Conservation (phyloP, 2,888 invertebrate genomes). For the Catocala nupta region DNA sequence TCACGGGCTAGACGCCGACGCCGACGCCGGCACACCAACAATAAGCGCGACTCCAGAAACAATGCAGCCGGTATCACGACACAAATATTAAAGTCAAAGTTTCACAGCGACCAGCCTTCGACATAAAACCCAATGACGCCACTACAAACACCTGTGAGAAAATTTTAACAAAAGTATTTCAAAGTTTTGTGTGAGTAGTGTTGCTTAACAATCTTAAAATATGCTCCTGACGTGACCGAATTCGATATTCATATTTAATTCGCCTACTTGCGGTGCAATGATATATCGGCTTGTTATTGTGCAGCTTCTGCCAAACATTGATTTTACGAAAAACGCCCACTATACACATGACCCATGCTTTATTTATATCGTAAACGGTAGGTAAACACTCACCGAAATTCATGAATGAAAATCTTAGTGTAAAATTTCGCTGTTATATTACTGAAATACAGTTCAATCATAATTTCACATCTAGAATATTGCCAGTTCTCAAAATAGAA, state of each 20-base stretch:
- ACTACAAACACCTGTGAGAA: conserved; percentile 83
- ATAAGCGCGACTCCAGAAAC: conserved; percentile 74
- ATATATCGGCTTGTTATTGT: conserved; percentile 44
- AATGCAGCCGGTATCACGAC: conserved; percentile 79
- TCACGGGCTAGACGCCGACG: conserved; percentile 72
- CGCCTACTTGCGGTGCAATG: conserved; percentile 44
- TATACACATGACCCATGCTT: conserved; percentile 17
- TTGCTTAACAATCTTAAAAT: conserved; percentile 56
- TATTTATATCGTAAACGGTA: conserved; percentile 9
- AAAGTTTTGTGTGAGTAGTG: conserved; percentile 55
- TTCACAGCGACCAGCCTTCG: conserved; percentile 83
- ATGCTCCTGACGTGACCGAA: conserved; percentile 50
- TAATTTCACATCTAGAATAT: background rate
- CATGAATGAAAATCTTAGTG: conserved; percentile 25
- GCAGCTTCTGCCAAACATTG: conserved; percentile 18
- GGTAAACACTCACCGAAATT: conserved; percentile 16
- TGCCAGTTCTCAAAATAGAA: conserved; percentile 21
- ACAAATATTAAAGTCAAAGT: conserved; percentile 78
- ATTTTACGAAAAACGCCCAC: conserved; percentile 47
- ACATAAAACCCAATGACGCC: conserved; percentile 81
- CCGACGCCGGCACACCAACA: conserved; percentile 65
- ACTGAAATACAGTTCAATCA: too few species aligned
- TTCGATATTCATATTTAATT: conserved; percentile 43
- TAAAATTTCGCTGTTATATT: background rate
- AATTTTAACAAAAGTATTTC: conserved; percentile 76